These are phyloP conservation scores for Medauroidea extradentata DNA, from an alignment of 1,140 invertebrate genomes.

Conservation along the genomic window DNA sequence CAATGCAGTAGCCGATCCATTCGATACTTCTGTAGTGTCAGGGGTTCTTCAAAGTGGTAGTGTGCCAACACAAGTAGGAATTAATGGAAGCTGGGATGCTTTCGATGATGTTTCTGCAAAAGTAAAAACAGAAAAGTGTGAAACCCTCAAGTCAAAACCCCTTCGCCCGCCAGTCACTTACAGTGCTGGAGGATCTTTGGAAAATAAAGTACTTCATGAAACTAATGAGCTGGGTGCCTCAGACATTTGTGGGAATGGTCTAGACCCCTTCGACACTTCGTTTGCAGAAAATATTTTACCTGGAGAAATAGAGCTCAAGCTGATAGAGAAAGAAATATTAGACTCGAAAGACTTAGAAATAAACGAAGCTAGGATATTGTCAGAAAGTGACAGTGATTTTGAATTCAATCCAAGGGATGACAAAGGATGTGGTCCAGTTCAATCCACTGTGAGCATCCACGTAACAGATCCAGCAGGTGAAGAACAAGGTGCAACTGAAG, in stretches of 20 bases:
- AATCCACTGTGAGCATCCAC: conserved; percentile 47
- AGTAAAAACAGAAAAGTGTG: too few species aligned
- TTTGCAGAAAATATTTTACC: conserved; percentile 74
- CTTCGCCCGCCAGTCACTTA: too few species aligned
- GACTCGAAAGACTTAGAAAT: conserved; percentile 15
- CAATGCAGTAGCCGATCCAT: conserved; percentile 22
- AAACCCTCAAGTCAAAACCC: too few species aligned
- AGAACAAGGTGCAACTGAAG: conserved; percentile 33
- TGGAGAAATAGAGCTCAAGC: conserved; percentile 56
- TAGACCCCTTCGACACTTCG: conserved; percentile 74
- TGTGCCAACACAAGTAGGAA: too few species aligned
- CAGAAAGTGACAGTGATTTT: conserved; percentile 55
- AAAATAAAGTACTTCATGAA: too few species aligned
- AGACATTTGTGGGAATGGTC: too few species aligned
- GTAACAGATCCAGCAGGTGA: conserved; percentile 48
- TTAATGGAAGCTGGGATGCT: not conserved
- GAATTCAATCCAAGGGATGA: conserved; percentile 63
- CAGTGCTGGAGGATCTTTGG: too few species aligned
- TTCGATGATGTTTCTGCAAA: not conserved
- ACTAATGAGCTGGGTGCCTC: not conserved
- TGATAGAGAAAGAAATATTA: conserved; percentile 56
- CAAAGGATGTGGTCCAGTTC: conserved; percentile 43
- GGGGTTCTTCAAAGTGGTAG: too few species aligned
- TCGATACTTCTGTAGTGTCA: conserved; percentile 29
- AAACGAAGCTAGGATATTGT: conserved; percentile 8